These are phyloP conservation scores for Chaetophractus vellerosus DNA, from an alignment of 2,797 vertebrate species.

Conservation along the genomic window DNA sequence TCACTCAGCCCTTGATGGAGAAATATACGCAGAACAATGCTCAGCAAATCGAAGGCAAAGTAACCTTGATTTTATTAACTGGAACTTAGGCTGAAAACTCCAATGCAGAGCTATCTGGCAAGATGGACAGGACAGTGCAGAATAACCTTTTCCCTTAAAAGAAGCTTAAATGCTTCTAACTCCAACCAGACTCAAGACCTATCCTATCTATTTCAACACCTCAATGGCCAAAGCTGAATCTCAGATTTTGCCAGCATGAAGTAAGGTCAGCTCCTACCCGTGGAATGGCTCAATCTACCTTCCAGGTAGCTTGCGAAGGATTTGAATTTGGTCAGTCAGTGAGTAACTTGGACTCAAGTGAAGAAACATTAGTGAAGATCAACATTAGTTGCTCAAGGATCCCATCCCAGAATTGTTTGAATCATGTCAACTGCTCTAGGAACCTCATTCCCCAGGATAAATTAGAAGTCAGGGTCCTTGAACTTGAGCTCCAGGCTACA, in stretches of 20 bases:
- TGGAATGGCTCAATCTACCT: rapidly evolving
- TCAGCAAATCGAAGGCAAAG: background rate
- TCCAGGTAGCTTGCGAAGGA: background rate
- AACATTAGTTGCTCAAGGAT: background rate
- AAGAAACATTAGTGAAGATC: background rate
- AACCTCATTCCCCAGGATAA: background rate
- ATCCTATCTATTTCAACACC: background rate
- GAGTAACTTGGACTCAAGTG: background rate
- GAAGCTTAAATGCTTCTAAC: background rate
- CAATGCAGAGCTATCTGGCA: background rate
- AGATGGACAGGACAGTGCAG: too few species aligned
- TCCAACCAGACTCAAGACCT: rapidly evolving
- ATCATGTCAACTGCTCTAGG: background rate
- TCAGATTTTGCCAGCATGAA: background rate
- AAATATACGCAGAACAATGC: background rate
- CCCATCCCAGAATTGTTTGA: background rate
- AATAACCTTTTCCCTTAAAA: background rate
- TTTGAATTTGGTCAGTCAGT: background rate
- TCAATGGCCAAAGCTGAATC: background rate
- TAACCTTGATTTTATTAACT: background rate
- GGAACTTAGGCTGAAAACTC: background rate
- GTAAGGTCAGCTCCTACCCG: background rate
- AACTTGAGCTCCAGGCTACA: background rate
- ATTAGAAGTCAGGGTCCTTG: background rate
- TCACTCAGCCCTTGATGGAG: background rate